These are phyloP conservation scores for Emydocephalus ijimae DNA, from an alignment of 2,113 vertebrate genomes.

Conservation along the genomic window DNA sequence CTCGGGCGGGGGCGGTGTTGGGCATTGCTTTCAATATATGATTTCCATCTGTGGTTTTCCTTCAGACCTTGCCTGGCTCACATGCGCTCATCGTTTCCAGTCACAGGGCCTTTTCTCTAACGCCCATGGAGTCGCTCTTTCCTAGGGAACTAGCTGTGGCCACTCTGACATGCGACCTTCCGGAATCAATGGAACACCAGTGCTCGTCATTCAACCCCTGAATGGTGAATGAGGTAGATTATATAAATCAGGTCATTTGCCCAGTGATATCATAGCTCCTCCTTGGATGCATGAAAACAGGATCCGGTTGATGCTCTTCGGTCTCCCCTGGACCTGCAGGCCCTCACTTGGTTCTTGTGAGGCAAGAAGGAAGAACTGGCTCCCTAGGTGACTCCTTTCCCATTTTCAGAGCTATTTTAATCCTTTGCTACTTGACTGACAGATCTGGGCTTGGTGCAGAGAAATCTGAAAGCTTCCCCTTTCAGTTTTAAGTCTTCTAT, in stretches of 20 bases:
- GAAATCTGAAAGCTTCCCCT: slow-evolving; percentile 61
- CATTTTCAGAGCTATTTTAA: slow-evolving; percentile 61
- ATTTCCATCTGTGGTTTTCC: too few relatives aligned
- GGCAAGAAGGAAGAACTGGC: accelerated
- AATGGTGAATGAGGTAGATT: not conserved
- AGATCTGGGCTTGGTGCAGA: slow-evolving; percentile 49
- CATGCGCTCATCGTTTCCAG: too few relatives aligned
- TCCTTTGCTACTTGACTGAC: slow-evolving; percentile 37
- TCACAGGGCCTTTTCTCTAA: too few relatives aligned
- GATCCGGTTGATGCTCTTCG: not conserved
- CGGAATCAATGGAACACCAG: not conserved
- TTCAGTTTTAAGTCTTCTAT: slow-evolving; percentile 53
- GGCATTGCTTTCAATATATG: too few relatives aligned
- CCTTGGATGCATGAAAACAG: not conserved
- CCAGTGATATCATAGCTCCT: not conserved
- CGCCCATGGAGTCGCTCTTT: too few relatives aligned
- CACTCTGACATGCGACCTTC: not conserved
- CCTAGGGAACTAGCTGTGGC: too few relatives aligned
- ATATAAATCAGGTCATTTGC: not conserved
- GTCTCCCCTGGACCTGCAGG: accelerated
- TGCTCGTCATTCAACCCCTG: not conserved
- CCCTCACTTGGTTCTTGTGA: too few relatives aligned
- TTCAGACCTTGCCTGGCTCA: too few relatives aligned
- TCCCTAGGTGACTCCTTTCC: slow-evolving; percentile 11
- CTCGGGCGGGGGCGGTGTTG: too few relatives aligned